These are phyloP conservation scores for Drosophila watanabei DNA, from an alignment of 1,140 invertebrate species.

Conservation along the genomic window DNA sequence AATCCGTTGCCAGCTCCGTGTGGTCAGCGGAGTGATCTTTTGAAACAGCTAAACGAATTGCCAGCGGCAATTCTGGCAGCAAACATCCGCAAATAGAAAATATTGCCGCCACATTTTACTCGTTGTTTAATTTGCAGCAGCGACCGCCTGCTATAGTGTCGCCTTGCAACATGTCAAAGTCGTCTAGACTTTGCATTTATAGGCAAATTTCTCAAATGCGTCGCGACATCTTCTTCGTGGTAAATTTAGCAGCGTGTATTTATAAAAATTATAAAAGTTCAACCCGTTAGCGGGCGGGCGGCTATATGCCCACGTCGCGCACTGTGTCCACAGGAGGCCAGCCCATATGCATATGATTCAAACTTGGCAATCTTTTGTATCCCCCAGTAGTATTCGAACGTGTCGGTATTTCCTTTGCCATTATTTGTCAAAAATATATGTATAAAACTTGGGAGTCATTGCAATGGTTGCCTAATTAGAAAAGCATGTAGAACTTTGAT, in stretches of 20 bases:
- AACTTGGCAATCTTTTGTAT: conserved; percentile 46
- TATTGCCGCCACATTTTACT: conserved; percentile 28
- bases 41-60: conserved; percentile 13
- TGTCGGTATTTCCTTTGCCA: conserved; percentile 44
- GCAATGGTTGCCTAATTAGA: conserved; percentile 17
- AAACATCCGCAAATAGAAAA: conserved; percentile 59
- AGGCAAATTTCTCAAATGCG: conserved; percentile 66
- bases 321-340: conserved; percentile 22
- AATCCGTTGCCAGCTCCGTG: conserved; percentile 8
- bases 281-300: conserved; percentile 37
- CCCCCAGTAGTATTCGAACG: conserved; percentile 16
- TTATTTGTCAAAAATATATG: conserved; percentile 12
- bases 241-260: conserved; percentile 74
- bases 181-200: conserved; percentile 68
- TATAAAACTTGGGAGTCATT: conserved; percentile 1
- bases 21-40: conserved; percentile 47
- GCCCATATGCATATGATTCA: conserved; percentile 25
- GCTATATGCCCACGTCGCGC: conserved; percentile 36
- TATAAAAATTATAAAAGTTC: conserved; percentile 68
- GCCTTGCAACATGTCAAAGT: conserved; percentile 62
- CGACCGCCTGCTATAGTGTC: conserved; percentile 43
- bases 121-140: conserved; percentile 26
- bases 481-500: conserved; percentile 15
- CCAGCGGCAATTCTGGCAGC: conserved; percentile 8
- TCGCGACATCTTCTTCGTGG: conserved; percentile 70